A percentile compares a stretch with the other conserved stretches of the same genome.
phyloP scores from a whole-genome alignment of 2,888 invertebrate species.

The Chrysina gloriosa region DNA sequence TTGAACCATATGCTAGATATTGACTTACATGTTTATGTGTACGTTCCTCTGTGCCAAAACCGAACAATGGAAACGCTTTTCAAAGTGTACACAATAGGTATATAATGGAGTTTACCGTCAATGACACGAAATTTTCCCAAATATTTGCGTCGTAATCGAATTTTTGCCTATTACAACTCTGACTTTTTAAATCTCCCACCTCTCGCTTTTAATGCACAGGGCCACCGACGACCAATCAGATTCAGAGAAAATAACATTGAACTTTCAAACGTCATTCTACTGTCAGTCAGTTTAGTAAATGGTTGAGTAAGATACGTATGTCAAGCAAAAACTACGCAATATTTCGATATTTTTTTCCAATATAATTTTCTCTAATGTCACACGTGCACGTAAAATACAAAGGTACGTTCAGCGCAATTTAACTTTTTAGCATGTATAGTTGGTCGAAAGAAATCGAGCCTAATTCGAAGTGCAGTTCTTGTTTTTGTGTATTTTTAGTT shows the following conservation, averaged over 20 bases:
- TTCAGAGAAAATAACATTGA: slow-evolving; percentile 41
- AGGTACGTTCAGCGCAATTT: slow-evolving; percentile 18
- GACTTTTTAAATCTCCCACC: slow-evolving; percentile 28
- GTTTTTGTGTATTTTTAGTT: slow-evolving; percentile 26
- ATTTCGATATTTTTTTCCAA: slow-evolving; percentile 45
- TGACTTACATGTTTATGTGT: background rate
- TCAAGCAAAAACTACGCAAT: slow-evolving; percentile 44
- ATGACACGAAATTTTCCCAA: background rate
- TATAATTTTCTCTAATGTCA: slow-evolving; percentile 46
- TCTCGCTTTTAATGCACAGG: background rate
- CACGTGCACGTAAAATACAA: slow-evolving; percentile 48
- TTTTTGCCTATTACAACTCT: no score
- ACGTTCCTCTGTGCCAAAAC: background rate
- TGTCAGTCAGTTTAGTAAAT: slow-evolving; percentile 39
- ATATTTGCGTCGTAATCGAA: background rate
- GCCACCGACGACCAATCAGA: slow-evolving; percentile 22
- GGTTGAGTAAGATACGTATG: slow-evolving; percentile 39
- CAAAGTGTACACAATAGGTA: no score
- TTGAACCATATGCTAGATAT: slow-evolving; percentile 18
- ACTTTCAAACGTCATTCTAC: slow-evolving; percentile 43
- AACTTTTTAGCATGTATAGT: background rate
- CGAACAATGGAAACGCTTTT: background rate
- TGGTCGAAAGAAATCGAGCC: background rate
- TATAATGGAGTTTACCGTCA: no score
- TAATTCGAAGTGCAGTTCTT: background rate